Percentiles rank a stretch among this genome's conserved stretches.
phyloP scores from a whole-genome alignment of 2,113 vertebrate species.

The Pachyramphus minor region DNA sequence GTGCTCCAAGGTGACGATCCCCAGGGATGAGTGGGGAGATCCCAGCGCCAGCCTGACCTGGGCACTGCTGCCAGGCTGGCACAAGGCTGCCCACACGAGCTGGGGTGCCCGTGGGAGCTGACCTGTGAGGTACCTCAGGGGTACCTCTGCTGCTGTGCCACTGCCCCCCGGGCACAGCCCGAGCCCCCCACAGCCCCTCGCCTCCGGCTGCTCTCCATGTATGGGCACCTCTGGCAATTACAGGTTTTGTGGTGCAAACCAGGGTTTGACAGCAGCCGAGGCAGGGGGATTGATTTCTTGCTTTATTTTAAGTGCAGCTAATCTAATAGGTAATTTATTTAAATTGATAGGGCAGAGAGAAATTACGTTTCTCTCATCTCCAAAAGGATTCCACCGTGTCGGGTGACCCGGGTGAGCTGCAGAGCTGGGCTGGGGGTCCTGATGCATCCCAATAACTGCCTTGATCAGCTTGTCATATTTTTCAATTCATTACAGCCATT shows the following conservation, averaged over 20 bases:
- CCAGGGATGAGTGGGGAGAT: not conserved
- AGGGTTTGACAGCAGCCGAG: not conserved
- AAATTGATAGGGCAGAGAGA: constrained; percentile 30
- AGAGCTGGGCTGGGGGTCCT: not conserved
- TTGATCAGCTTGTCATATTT: not conserved
- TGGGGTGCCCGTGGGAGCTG: not conserved
- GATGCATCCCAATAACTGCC: not conserved
- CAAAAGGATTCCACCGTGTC: not conserved
- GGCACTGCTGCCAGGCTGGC: not conserved
- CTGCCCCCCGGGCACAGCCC: not conserved
- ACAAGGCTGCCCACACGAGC: accelerated
- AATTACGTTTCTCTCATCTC: not conserved
- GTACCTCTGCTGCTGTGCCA: accelerated
- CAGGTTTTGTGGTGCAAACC: not conserved
- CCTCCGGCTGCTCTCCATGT: accelerated
- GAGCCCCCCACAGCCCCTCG: not conserved
- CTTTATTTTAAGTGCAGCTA: constrained; percentile 53
- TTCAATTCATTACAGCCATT: not conserved
- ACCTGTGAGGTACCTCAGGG: accelerated
- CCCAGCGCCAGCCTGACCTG: not conserved
- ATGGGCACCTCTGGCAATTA: not conserved
- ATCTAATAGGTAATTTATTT: constrained; percentile 61
- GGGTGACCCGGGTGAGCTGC: not conserved
- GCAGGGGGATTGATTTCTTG: constrained; percentile 19
- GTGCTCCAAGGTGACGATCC: accelerated